phyloP scores from a whole-genome alignment of 2,797 vertebrate genomes.

The Pelochelys cantorii region DNA sequence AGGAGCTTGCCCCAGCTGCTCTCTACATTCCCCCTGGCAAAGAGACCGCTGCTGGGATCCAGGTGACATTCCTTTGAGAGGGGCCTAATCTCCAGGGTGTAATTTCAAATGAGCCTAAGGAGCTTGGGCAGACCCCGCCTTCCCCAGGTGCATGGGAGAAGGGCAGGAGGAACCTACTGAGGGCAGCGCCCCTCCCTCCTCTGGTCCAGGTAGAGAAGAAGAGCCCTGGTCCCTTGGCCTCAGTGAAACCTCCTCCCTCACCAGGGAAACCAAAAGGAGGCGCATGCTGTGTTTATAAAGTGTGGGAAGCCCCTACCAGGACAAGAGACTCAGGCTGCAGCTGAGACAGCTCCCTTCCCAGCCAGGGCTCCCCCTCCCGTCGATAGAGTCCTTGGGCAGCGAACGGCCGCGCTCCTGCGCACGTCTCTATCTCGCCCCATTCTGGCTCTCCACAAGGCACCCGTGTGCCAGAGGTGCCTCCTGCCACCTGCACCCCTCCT shows the following conservation, averaged over 20 bases:
- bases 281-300: rapidly evolving
- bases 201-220: rapidly evolving
- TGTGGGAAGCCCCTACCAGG: background rate
- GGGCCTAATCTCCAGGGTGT: background rate
- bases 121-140: background rate
- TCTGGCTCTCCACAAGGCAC: background rate
- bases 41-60: too few species aligned
- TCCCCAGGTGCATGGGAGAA: background rate
- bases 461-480: background rate
- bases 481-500: background rate
- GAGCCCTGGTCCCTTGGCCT: too few species aligned
- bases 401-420: background rate
- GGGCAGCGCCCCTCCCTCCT: background rate
- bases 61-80: background rate
- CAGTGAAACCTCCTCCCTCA: background rate
- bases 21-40: background rate
- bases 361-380: rapidly evolving
- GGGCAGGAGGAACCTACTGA: background rate
- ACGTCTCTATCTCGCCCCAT: background rate
- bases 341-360: background rate
- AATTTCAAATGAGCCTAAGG: background rate
- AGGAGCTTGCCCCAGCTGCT: background rate
- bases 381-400: too few species aligned
- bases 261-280: background rate
- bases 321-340: rapidly evolving